Percentiles rank a stretch among this genome's conserved stretches.
Evolutionary conservation across 2,113 vertebrate species (phyloP).

Genomic region (Nerophis lumbriciformis): DNA sequence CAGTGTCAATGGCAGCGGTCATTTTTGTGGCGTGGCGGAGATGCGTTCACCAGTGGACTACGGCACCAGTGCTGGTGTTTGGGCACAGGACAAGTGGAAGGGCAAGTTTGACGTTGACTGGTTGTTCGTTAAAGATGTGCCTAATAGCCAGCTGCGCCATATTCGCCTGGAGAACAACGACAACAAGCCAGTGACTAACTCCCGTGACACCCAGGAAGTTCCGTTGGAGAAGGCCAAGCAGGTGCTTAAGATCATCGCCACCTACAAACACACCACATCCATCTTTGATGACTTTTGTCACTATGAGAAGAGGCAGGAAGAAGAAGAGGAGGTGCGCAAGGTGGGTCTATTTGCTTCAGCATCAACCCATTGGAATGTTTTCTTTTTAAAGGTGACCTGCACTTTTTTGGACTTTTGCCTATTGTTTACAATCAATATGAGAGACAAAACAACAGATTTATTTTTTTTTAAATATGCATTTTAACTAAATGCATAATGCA

Average conservation of each 20-base stretch:
- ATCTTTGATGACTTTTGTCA: slow-evolving; percentile 99
- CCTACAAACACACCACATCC: slow-evolving; percentile 97
- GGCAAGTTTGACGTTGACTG: slow-evolving; percentile 98
- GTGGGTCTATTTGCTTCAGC: slow-evolving; percentile 60
- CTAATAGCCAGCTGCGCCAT: slow-evolving; percentile 96
- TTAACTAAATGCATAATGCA: no score
- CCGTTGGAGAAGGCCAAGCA: slow-evolving; percentile 97
- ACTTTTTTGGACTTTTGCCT: no score
- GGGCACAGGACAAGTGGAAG: slow-evolving; percentile 99
- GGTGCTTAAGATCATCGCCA: slow-evolving; percentile 94
- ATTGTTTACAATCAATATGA: no score
- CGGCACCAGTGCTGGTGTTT: slow-evolving; percentile 95
- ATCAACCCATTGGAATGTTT: background rate
- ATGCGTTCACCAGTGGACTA: slow-evolving; percentile 99
- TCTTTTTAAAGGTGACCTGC: no score
- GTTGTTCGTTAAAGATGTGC: slow-evolving; percentile 99
- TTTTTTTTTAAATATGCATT: no score
- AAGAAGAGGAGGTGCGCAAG: slow-evolving; percentile 93
- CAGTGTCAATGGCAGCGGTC: slow-evolving; percentile 97
- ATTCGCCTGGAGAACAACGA: slow-evolving; percentile 99
- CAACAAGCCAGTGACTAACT: slow-evolving; percentile 99
- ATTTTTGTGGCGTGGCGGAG: slow-evolving; percentile 97
- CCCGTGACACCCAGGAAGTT: slow-evolving; percentile 97
- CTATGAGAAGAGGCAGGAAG: slow-evolving; percentile 94
- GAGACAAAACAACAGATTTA: no score